phyloP scores from a whole-genome alignment of 2,888 invertebrate species.

The Lasioglossum zephyrum region DNA sequence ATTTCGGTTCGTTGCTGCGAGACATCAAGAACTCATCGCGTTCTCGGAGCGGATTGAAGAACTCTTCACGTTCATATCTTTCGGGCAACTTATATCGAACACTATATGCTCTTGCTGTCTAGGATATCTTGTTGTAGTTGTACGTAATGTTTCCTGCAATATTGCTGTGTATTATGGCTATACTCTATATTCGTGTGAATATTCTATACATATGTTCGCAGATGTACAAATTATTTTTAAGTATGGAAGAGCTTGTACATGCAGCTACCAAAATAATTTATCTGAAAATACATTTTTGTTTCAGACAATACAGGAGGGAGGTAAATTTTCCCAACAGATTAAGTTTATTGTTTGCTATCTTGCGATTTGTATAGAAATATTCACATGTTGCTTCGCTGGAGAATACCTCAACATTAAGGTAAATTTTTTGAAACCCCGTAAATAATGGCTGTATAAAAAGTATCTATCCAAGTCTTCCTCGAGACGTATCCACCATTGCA shows the following conservation, averaged over 20 bases:
- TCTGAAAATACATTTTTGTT: not conserved
- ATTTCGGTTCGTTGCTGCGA: conserved; percentile 46
- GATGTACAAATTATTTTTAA: not conserved
- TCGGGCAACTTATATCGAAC: conserved; percentile 65
- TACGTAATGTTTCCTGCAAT: conserved; percentile 9
- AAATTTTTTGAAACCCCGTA: not conserved
- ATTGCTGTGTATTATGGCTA: not conserved
- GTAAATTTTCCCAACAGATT: conserved; percentile 34
- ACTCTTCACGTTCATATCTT: conserved; percentile 59
- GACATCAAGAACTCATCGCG: conserved; percentile 60
- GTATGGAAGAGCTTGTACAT: not conserved
- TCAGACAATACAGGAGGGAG: conserved; percentile 50
- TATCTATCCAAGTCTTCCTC: too few relatives aligned
- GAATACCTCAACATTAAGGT: conserved; percentile 59
- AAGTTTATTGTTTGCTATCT: conserved; percentile 60
- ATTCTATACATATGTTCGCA: not conserved
- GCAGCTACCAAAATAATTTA: not conserved
- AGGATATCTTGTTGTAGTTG: conserved; percentile 64
- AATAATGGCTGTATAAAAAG: too few relatives aligned
- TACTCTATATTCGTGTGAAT: not conserved
- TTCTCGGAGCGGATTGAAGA: conserved; percentile 56
- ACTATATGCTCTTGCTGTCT: conserved; percentile 62
- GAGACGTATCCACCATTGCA: too few relatives aligned
- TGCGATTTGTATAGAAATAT: conserved; percentile 47
- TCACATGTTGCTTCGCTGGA: conserved; percentile 66